phyloP scores from a whole-genome alignment of 2,113 vertebrate genomes.

The Burhinus oedicnemus region DNA sequence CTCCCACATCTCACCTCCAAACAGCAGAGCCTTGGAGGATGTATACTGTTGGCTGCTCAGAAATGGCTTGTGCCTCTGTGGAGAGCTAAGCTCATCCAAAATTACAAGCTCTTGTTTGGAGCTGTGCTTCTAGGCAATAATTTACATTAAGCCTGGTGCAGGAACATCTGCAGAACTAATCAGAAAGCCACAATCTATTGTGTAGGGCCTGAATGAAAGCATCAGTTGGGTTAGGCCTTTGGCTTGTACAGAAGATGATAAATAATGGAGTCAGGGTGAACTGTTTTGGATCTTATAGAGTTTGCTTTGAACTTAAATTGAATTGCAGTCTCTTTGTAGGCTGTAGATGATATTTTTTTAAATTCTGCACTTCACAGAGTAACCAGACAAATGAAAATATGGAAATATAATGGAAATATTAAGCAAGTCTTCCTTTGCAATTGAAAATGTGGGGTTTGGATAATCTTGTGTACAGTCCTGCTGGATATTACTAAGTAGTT shows the following conservation, averaged over 20 bases:
- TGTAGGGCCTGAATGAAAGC: background rate
- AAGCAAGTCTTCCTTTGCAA: background rate
- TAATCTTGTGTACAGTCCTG: background rate
- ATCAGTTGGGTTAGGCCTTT: background rate
- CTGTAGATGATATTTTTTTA: background rate
- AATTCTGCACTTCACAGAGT: background rate
- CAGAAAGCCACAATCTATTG: background rate
- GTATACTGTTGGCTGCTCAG: background rate
- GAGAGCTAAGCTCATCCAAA: background rate
- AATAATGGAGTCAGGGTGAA: background rate
- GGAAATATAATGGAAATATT: background rate
- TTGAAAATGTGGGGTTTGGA: background rate
- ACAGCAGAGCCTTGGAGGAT: background rate
- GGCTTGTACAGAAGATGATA: background rate
- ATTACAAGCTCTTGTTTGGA: background rate
- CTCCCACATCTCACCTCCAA: background rate
- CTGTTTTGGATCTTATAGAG: background rate
- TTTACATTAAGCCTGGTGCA: background rate
- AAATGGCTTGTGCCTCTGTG: background rate
- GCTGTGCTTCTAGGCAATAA: rapidly evolving
- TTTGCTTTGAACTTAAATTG: background rate
- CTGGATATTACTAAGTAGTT: background rate
- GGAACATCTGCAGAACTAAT: background rate
- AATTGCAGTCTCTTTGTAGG: background rate
- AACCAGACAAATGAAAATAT: background rate